Percentiles rank a stretch among this genome's conserved stretches.
These are phyloP conservation scores for Regulus satrapa DNA, from an alignment of 2,113 vertebrate genomes.

Conservation along the genomic window DNA sequence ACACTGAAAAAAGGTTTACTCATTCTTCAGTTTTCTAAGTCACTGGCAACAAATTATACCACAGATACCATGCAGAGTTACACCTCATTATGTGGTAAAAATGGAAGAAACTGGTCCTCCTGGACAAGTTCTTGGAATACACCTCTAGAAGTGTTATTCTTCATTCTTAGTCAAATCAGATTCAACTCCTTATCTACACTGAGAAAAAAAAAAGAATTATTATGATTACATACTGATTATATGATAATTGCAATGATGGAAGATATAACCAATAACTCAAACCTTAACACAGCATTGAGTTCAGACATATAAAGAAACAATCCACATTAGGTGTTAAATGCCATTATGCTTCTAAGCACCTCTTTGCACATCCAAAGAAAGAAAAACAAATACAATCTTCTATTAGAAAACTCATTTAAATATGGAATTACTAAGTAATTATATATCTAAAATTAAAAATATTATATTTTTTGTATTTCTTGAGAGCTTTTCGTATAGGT, in stretches of 20 bases:
- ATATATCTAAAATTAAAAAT: background rate
- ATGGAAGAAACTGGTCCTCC: background rate
- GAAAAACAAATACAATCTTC: background rate
- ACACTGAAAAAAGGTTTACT: background rate
- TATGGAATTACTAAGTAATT: background rate
- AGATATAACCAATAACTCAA: background rate
- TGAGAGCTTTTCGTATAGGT: background rate
- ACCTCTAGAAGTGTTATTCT: background rate
- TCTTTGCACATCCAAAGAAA: background rate
- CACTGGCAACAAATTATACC: background rate
- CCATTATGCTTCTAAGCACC: background rate
- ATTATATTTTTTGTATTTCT: background rate
- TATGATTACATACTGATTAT: background rate
- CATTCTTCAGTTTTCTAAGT: background rate
- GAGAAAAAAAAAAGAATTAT: background rate
- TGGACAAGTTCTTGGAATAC: background rate
- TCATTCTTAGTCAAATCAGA: background rate
- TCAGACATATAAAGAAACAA: background rate
- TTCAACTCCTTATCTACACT: background rate
- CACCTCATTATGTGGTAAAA: background rate
- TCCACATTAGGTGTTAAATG: background rate
- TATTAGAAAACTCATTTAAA: background rate
- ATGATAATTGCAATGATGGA: background rate
- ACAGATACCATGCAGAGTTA: background rate
- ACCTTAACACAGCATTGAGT: background rate